A percentile compares a stretch with the other conserved stretches of the same genome.
phyloP scores from a whole-genome alignment of 2,113 vertebrate genomes.

The Toxostoma redivivum region DNA sequence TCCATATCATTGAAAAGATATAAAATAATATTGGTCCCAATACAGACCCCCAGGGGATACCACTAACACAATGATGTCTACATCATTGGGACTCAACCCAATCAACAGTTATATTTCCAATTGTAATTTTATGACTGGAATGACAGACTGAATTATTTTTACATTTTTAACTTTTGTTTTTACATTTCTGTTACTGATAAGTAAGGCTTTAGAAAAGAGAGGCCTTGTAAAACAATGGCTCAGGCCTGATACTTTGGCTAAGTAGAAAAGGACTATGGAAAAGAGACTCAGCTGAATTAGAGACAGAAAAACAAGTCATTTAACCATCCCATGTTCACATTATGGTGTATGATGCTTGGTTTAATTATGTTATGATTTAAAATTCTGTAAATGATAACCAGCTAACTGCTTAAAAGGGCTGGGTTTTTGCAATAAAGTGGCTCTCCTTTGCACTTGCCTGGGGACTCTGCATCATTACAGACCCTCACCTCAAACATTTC shows the following conservation, averaged over 20 bases:
- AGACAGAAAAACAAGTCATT: neutral
- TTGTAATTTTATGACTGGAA: neutral
- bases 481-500: neutral
- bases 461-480: too few relatives aligned
- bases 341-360: rapidly evolving
- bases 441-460: neutral
- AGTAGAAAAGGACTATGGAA: neutral
- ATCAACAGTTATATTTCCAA: neutral
- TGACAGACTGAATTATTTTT: neutral
- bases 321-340: too few relatives aligned
- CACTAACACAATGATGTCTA: neutral
- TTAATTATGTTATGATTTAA: neutral
- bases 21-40: neutral
- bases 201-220: neutral
- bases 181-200: rapidly evolving
- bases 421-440: rapidly evolving
- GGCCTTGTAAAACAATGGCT: neutral
- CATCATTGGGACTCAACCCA: neutral
- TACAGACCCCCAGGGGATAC: too few relatives aligned
- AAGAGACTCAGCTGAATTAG: neutral
- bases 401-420: neutral
- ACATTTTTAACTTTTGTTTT: neutral
- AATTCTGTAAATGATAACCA: neutral
- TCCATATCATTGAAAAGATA: neutral
- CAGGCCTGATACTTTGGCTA: neutral